Conservation (phyloP, 2,888 invertebrate genomes). For the Yponomeuta cagnagella region DNA sequence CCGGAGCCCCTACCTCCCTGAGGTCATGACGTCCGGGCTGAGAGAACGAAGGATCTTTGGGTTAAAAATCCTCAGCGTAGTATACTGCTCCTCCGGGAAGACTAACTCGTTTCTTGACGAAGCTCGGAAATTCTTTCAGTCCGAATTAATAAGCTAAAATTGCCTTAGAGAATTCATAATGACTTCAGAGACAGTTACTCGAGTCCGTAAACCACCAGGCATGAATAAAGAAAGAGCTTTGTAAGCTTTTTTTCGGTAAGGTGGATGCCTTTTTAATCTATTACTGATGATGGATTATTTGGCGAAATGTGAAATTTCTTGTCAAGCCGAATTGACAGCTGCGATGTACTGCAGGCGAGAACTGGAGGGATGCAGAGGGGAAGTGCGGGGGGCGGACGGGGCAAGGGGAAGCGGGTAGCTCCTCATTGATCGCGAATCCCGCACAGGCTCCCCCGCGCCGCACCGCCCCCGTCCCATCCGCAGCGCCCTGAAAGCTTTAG, state of each 20-base stretch:
- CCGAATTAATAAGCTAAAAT: background rate
- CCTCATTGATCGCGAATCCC: slow-evolving; percentile 66
- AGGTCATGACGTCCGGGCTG: background rate
- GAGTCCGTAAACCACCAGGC: background rate
- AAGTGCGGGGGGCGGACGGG: slow-evolving; percentile 32
- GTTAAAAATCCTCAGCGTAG: background rate
- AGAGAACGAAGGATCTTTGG: background rate
- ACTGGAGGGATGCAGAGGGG: slow-evolving; percentile 23
- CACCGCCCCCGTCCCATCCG: slow-evolving; percentile 27
- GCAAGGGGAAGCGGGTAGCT: slow-evolving; percentile 36
- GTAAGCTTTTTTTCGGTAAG: background rate
- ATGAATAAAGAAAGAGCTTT: slow-evolving; percentile 1
- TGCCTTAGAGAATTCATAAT: background rate
- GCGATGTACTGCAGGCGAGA: slow-evolving; percentile 21
- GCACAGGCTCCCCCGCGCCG: slow-evolving; percentile 48
- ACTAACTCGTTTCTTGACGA: background rate
- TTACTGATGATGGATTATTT: slow-evolving; percentile 7
- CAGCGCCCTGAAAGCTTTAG: slow-evolving; percentile 25
- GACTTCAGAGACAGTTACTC: background rate
- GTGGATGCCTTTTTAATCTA: background rate
- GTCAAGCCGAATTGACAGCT: slow-evolving; percentile 24
- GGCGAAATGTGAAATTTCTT: slow-evolving; percentile 20
- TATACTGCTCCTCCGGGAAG: background rate
- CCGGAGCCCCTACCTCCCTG: slow-evolving; percentile 4
- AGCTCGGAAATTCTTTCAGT: background rate